These are phyloP conservation scores for Hipposideros armiger DNA, from an alignment of 2,113 vertebrate genomes.

Conservation along the genomic window DNA sequence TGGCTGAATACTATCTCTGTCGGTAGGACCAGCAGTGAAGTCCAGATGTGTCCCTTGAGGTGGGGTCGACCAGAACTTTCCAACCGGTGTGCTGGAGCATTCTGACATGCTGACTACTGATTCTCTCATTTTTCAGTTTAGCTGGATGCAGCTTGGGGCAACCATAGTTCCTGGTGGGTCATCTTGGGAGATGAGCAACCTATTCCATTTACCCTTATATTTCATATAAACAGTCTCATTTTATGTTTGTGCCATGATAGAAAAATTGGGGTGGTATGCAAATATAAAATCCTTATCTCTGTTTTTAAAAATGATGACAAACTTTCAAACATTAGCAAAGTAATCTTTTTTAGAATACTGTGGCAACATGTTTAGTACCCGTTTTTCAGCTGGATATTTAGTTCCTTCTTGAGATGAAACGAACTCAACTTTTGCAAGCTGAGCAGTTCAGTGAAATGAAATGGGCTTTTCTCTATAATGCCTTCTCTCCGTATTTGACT, in stretches of 20 bases:
- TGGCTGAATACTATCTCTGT: neutral
- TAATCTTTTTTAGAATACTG: neutral
- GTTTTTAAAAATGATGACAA: neutral
- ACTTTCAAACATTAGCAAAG: neutral
- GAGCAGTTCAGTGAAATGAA: neutral
- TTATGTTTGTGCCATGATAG: neutral
- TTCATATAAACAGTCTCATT: neutral
- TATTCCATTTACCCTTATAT: neutral
- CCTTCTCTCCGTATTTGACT: neutral
- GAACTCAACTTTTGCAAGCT: neutral
- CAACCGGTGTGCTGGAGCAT: neutral
- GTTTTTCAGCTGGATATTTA: neutral
- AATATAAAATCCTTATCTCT: neutral
- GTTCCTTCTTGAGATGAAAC: neutral
- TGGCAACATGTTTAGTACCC: neutral
- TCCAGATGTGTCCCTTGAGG: neutral
- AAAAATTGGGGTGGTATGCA: neutral
- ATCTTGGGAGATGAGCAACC: fast-evolving
- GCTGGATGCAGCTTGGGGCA: neutral
- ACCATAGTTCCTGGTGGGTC: neutral
- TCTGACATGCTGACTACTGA: too few species aligned
- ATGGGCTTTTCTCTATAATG: neutral
- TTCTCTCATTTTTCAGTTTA: neutral
- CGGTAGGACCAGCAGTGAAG: neutral
- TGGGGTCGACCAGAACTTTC: neutral